Conservation (phyloP, 2,113 vertebrate species). For the Varanus salvator region DNA sequence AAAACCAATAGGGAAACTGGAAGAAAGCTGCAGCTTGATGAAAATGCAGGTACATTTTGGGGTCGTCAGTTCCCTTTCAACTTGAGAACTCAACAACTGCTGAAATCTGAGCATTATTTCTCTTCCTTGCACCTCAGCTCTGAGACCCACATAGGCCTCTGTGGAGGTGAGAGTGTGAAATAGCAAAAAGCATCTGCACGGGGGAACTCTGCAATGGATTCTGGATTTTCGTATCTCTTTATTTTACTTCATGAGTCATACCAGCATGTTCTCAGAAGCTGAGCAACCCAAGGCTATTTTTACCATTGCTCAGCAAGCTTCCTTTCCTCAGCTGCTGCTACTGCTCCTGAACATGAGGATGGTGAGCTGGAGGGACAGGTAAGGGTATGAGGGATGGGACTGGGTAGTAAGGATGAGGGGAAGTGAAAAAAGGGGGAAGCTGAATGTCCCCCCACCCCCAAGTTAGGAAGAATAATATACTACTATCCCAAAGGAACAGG, state of each 20-base stretch:
- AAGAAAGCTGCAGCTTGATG: not conserved
- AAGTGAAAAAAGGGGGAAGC: slow-evolving; percentile 35
- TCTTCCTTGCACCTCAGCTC: not conserved
- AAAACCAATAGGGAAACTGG: not conserved
- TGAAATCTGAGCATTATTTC: not conserved
- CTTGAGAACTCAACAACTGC: not conserved
- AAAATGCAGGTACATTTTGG: not conserved
- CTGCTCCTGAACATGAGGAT: slow-evolving; percentile 66
- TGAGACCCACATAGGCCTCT: not conserved
- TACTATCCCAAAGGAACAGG: slow-evolving; percentile 71
- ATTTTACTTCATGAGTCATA: slow-evolving; percentile 80
- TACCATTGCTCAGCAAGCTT: slow-evolving; percentile 78
- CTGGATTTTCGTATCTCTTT: slow-evolving; percentile 67
- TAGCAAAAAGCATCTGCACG: not conserved
- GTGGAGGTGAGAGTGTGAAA: not conserved
- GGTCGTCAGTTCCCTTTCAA: not conserved
- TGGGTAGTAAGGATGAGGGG: slow-evolving; percentile 43
- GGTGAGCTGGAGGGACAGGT: slow-evolving; percentile 68
- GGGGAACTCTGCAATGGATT: not conserved
- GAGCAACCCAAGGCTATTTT: slow-evolving; percentile 85
- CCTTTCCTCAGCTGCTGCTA: slow-evolving; percentile 71
- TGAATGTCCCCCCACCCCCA: slow-evolving; percentile 49
- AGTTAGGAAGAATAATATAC: slow-evolving; percentile 72
- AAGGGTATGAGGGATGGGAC: slow-evolving; percentile 46
- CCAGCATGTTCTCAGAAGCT: slow-evolving; percentile 79